These are phyloP conservation scores for Silurus glanis DNA, from an alignment of 2,113 vertebrate species.

Conservation along the genomic window DNA sequence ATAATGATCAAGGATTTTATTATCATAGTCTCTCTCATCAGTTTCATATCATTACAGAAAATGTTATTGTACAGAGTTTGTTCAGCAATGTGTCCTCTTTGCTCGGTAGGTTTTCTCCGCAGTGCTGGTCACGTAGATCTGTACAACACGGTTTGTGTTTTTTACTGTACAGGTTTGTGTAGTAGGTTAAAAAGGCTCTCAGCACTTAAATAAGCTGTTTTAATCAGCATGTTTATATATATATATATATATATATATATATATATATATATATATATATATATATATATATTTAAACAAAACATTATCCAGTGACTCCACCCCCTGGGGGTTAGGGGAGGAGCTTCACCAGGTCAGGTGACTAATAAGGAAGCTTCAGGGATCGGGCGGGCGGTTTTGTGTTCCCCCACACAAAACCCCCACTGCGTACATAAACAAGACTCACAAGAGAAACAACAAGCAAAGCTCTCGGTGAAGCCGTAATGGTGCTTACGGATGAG, in stretches of 20 bases:
- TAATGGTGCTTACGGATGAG: constrained; percentile 99
- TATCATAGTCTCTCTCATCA: constrained; percentile 92
- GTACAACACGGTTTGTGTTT: constrained; percentile 97
- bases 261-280: constrained; percentile 15
- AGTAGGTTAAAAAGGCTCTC: constrained; percentile 99
- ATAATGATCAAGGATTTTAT: constrained; percentile 99
- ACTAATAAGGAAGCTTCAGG: constrained; percentile 81
- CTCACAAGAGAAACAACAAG: constrained; percentile 99
- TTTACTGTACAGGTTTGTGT: constrained; percentile 97
- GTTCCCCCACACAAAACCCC: constrained; percentile 67
- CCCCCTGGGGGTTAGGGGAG: constrained; percentile 64
- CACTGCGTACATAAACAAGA: constrained; percentile 99
- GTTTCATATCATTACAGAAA: constrained; percentile 99
- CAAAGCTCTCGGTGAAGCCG: constrained; percentile 97
- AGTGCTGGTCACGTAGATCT: constrained; percentile 99
- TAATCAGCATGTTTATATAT: constrained; percentile 20
- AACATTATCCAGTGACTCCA: constrained; percentile 84
- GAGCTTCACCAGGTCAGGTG: constrained; percentile 82
- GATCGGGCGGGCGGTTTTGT: constrained; percentile 72
- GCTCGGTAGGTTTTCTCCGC: constrained; percentile 92
- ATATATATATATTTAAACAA: constrained; percentile 76
- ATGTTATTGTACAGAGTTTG: constrained; percentile 99
- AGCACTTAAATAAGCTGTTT: constrained; percentile 99
- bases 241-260: constrained; percentile 6
- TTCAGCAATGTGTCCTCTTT: constrained; percentile 94